Conservation (phyloP, 2,888 invertebrate genomes). For the Trissonchulus sp. region DNA sequence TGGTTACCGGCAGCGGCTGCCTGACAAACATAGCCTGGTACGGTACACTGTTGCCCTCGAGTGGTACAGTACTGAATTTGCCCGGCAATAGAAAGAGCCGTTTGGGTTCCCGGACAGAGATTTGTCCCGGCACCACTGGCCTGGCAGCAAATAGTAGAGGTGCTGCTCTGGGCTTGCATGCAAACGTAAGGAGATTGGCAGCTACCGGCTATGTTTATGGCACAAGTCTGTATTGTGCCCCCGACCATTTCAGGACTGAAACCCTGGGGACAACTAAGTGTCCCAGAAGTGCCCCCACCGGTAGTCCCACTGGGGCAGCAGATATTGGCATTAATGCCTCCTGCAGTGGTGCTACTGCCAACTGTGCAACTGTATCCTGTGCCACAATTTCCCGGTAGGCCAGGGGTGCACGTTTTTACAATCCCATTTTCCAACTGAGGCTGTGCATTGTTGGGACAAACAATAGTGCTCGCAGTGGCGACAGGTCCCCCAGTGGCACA, state of each 20-base stretch:
- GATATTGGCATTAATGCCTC: background rate
- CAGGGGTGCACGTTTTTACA: background rate
- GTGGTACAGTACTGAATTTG: conserved; percentile 17
- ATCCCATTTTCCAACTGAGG: background rate
- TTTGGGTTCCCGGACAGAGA: conserved; percentile 9
- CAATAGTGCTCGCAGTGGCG: background rate
- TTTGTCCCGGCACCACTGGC: background rate
- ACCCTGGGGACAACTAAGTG: background rate
- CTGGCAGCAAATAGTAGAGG: background rate
- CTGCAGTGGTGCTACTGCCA: background rate
- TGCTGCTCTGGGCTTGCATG: background rate
- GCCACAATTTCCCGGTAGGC: background rate
- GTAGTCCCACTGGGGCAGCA: background rate
- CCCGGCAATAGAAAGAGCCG: background rate
- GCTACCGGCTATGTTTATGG: conserved; percentile 19
- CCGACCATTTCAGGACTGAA: background rate
- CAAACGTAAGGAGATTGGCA: background rate
- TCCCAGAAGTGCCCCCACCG: background rate
- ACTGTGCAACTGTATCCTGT: background rate
- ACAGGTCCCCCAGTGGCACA: background rate
- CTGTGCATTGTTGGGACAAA: background rate
- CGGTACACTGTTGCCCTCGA: conserved; percentile 15
- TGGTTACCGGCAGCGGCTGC: background rate
- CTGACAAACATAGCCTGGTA: conserved; percentile 24
- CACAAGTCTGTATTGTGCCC: conserved; percentile 1